Evolutionary conservation across 2,113 vertebrate genomes (phyloP), one percentile per base, ranked within the genome.

Genomic region (Bubo bubo): DNA sequence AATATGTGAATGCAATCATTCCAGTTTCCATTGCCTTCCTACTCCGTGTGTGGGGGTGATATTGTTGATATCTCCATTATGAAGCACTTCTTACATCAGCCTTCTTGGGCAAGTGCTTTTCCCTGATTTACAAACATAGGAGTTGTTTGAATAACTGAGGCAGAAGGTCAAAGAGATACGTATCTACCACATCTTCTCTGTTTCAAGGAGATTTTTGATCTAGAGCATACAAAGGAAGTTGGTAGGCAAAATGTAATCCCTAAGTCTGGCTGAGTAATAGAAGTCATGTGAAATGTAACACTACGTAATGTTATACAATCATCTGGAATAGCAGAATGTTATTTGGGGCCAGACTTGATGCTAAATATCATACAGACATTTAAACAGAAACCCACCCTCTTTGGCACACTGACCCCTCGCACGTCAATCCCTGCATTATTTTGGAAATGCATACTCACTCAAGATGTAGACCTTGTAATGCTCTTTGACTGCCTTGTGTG

Each of bases 271-370:
- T 93, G 75, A 91, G 70, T 95, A 94, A 97, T 95, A 88, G 63
- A 90, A 97, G 75, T 93, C 60, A 67, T 80, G 84, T 90, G 88
- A 96, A 85, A 94, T 45, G 63, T 62, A 92, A 92, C 71, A 72
- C 91, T 95, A 43, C 15, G 26, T 89, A 92, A 95, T 68, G 26
- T 91, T 96, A 86, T 90, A 83, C 64, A 94, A 93, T 90, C 56
- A 71, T 82, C 67, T 52, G 83, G 80, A 97, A 83, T 55, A 94
- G 72, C 64, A 90, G 80, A 93, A 77, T 70, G 72, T 90, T 96
- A 92, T 90, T 87, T 84, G 90, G 63, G 88, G 79, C 83, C 79
- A 92, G 95, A 90, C 95, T 95, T 62, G 71, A 93, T 92, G 83
- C 86, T 95, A 91, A 94, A 60, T 90, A 86, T 94, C 90, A 88